These are phyloP conservation scores for Agrotis puta DNA, from an alignment of 2,888 invertebrate species.

Conservation along the genomic window DNA sequence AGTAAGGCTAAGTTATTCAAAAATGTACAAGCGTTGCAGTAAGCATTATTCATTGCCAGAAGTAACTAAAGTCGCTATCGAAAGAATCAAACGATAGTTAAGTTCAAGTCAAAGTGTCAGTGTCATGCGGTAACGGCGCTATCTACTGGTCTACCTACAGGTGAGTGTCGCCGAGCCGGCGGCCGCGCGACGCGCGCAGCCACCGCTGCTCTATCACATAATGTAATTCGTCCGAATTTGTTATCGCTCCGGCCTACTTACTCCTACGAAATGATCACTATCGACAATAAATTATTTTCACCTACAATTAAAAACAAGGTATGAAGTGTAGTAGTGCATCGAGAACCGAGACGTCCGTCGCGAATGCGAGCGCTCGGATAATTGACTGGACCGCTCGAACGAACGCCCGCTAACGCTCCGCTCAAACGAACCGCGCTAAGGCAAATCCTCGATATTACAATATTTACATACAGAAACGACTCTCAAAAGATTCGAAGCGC, in stretches of 20 bases:
- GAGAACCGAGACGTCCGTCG: conserved; percentile 78
- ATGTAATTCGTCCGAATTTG: conserved; percentile 89
- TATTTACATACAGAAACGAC: conserved; percentile 87
- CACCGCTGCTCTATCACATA: conserved; percentile 86
- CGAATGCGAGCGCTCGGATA: conserved; percentile 82
- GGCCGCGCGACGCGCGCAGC: conserved; percentile 76
- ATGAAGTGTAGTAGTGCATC: conserved; percentile 86
- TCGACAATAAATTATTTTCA: conserved; percentile 89
- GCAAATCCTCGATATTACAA: conserved; percentile 86
- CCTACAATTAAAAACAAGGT: conserved; percentile 89
- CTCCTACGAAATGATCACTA: conserved; percentile 90
- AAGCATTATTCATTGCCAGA: conserved; percentile 74
- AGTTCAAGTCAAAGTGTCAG: conserved; percentile 73
- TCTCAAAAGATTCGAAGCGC: conserved; percentile 87
- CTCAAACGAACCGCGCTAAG: conserved; percentile 83
- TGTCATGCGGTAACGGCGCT: conserved; percentile 77
- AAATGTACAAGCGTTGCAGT: conserved; percentile 80
- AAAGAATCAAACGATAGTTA: conserved; percentile 72
- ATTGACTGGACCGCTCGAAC: conserved; percentile 87
- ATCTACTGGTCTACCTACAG: conserved; percentile 66
- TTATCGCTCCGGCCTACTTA: conserved; percentile 90
- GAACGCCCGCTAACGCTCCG: conserved; percentile 76
- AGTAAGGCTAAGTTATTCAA: conserved; percentile 75
- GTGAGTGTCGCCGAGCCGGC: conserved; percentile 78
- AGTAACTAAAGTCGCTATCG: conserved; percentile 76